Evolutionary conservation across 1,140 invertebrate genomes (phyloP), one percentile per base, ranked within the genome.

Genomic region (Lucilia cuprina): DNA sequence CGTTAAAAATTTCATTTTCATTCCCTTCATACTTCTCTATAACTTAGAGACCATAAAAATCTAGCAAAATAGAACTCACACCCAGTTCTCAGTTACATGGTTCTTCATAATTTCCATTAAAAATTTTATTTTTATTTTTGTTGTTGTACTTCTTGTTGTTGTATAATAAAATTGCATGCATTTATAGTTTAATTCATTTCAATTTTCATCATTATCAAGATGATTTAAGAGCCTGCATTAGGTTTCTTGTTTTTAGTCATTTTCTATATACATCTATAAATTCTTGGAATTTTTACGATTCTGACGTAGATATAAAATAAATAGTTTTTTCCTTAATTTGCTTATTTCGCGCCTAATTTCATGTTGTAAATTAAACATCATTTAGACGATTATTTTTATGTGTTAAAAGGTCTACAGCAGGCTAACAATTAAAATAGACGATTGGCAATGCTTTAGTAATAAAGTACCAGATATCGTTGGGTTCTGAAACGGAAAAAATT

Each of bases 131-230:
- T 2, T 55, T 25, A 70, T 5, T 25, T 17, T 60, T 60, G 2
- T 60, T 60, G 55, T 17, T 60, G 55, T 60, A 14, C 12, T 60
- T 13, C 10, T 60, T 60, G 55, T 55, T 60, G 50, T 60, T 60
- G 55, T 60, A 30, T 30, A 10, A 21, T 70, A 70, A 70, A 70
- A 70, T 5, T 70, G 65, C 65, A 70, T 19, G 19, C 65, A 21
- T 70, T 70, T 70, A 70, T 21, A 70, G 7, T 70, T 70, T 10
- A 60, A 25, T 70, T 21, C 19, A 70, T 70, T 70, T 19, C 65
- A 70, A 21, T 70, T 70, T 70, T n/a, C 65, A 70, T 70, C 65
- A 70, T 70, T 70, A 70, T 70, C 65, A 70, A 70, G 65, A 70
- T 70, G 65, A 70, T 70, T 70, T 70, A 70, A 70, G 65, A 70